Conservation (phyloP, 1,140 invertebrate genomes). For the Alviniconcha marisindica region DNA sequence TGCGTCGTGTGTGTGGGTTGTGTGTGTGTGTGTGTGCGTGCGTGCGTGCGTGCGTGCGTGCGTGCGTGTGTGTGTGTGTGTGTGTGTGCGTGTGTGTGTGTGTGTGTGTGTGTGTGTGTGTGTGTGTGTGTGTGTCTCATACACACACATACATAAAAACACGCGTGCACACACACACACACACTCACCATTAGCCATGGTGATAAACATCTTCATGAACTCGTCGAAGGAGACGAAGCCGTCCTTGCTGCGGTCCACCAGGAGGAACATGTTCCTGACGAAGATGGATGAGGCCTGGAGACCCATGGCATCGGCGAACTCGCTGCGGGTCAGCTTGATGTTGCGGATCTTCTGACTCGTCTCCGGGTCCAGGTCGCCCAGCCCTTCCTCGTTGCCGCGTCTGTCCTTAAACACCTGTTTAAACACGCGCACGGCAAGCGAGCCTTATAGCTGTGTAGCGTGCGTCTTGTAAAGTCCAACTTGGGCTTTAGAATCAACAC, state of each 20-base stretch:
- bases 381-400: not conserved
- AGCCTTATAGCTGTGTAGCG: too few relatives aligned
- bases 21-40: too few relatives aligned
- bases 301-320: constrained; percentile 98
- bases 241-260: constrained; percentile 97
- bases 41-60: too few relatives aligned
- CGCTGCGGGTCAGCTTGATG: constrained; percentile 77
- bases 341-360: constrained; percentile 55
- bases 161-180: not conserved
- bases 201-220: constrained; percentile 95
- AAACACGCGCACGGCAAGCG: too few relatives aligned
- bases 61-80: too few relatives aligned
- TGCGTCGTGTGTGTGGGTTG: too few relatives aligned
- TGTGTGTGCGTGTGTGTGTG: too few relatives aligned
- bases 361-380: constrained; percentile 39
- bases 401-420: constrained; percentile 22
- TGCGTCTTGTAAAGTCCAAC: too few relatives aligned
- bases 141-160: not conserved
- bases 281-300: constrained; percentile 99
- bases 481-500: too few relatives aligned
- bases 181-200: constrained; percentile 80
- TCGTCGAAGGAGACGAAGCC: constrained; percentile 98
- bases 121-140: too few relatives aligned
- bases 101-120: too few relatives aligned
- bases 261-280: constrained; percentile 99